Conservation (phyloP, 2,888 invertebrate genomes). For the Cephus sareptanus region DNA sequence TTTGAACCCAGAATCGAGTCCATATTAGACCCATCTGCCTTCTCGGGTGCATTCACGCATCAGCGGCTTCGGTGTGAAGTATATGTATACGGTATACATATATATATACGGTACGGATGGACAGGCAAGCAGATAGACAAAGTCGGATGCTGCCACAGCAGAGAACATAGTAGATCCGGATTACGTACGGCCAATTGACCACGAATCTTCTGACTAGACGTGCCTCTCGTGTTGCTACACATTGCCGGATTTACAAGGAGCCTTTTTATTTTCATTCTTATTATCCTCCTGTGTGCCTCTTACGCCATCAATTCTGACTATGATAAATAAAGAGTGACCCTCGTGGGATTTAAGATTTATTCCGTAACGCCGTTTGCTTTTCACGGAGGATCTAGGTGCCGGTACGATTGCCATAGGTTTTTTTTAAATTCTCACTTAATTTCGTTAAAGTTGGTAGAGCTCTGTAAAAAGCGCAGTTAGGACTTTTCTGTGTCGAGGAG, state of each 20-base stretch:
- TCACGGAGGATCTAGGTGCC: background rate
- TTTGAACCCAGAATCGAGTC: conserved; percentile 54
- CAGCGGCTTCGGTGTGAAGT: conserved; percentile 31
- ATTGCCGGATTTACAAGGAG: conserved; percentile 6
- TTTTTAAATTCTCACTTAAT: background rate
- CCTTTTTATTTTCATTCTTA: background rate
- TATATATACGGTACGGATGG: background rate
- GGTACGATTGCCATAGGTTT: background rate
- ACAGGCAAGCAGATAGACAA: background rate
- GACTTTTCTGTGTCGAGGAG: background rate
- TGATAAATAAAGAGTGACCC: background rate
- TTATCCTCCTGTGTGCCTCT: background rate
- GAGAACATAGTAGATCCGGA: conserved; percentile 46
- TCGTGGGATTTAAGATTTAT: background rate
- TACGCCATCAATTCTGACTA: background rate
- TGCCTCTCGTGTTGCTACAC: conserved; percentile 56
- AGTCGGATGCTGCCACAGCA: background rate
- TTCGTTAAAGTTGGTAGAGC: background rate
- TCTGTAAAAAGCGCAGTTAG: background rate
- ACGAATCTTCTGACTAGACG: conserved; percentile 55
- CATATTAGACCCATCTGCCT: conserved; percentile 64
- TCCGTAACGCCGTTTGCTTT: background rate
- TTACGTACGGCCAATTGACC: conserved; percentile 65
- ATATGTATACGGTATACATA: background rate
- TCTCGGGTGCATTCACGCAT: conserved; percentile 55